Percentiles rank a stretch among this genome's conserved stretches.
Conservation (phyloP, 2,113 vertebrate genomes). For the Nannospalax galili region DNA sequence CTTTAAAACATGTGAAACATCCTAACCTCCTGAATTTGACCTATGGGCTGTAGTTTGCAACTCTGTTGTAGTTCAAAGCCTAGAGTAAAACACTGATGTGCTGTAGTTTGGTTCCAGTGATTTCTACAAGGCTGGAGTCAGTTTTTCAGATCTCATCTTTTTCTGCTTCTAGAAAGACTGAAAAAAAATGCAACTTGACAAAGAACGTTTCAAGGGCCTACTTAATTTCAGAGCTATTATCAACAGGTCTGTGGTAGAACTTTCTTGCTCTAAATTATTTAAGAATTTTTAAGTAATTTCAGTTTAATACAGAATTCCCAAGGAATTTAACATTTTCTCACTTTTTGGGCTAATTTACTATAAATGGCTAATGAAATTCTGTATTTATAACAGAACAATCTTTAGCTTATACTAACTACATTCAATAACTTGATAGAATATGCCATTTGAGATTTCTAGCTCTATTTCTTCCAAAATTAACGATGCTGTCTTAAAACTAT, state of each 20-base stretch:
- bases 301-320: slow-evolving; percentile 49
- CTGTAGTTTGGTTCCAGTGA: not conserved
- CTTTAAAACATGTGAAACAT: slow-evolving; percentile 25
- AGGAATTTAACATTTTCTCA: too few species aligned
- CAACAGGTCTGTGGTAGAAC: not conserved
- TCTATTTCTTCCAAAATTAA: slow-evolving; percentile 37
- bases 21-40: slow-evolving; percentile 16
- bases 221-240: slow-evolving; percentile 14
- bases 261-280: slow-evolving; percentile 13
- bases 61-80: not conserved
- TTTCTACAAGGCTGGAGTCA: not conserved
- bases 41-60: not conserved
- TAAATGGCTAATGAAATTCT: slow-evolving; percentile 46
- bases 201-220: not conserved
- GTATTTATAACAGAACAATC: slow-evolving; percentile 5
- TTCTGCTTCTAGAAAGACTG: not conserved
- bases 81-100: not conserved
- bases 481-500: slow-evolving; percentile 7
- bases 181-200: not conserved
- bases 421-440: slow-evolving; percentile 1
- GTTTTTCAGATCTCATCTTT: not conserved
- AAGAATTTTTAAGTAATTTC: not conserved
- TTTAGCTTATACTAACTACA: not conserved
- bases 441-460: slow-evolving; percentile 28
- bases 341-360: slow-evolving; percentile 10